These are phyloP conservation scores for Sinhomidia bicolor DNA, from an alignment of 2,888 invertebrate species.

Conservation along the genomic window DNA sequence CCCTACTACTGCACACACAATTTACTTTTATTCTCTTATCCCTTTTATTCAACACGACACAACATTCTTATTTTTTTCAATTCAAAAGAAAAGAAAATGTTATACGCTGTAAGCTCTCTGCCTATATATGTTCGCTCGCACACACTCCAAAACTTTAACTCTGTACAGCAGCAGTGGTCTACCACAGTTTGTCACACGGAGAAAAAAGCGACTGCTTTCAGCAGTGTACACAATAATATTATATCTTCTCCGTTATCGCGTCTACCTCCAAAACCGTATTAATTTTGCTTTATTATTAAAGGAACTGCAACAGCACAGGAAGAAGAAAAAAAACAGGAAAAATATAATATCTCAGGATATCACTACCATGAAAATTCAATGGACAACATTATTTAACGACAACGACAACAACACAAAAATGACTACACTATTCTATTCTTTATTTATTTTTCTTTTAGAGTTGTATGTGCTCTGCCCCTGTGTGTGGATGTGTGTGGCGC, in stretches of 20 bases:
- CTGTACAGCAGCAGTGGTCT: background rate
- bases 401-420: slow-evolving; percentile 47
- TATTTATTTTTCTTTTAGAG: background rate
- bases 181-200: background rate
- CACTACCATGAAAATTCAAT: slow-evolving; percentile 15
- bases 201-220: background rate
- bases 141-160: background rate
- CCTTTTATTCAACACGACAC: slow-evolving; percentile 16
- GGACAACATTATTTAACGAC: slow-evolving; percentile 22
- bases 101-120: background rate
- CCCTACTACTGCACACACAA: background rate
- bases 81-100: background rate
- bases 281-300: background rate
- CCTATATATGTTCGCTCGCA: background rate
- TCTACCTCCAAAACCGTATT: background rate
- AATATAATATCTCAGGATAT: slow-evolving; percentile 4
- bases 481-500: background rate
- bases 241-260: background rate
- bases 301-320: background rate
- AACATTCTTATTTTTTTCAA: background rate
- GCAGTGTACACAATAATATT: background rate
- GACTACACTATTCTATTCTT: slow-evolving; percentile 6
- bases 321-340: background rate
- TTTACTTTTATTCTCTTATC: background rate
- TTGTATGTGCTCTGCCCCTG: background rate